Base-by-base conservation (phyloP, 2,113 vertebrate species). In the Sphaerodactylus townsendi region DNA sequence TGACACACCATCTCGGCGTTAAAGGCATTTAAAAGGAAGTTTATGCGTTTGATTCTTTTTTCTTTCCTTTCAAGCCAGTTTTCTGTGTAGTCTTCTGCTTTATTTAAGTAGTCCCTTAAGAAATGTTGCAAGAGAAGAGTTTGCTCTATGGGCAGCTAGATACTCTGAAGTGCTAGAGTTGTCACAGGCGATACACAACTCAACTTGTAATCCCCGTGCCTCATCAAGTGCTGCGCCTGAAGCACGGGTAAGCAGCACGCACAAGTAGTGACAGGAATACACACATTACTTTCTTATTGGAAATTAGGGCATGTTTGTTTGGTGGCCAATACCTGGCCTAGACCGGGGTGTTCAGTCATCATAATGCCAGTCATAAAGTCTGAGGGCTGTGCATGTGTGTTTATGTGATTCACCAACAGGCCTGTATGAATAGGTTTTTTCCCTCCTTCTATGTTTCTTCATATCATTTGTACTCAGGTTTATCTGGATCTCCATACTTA, bases 121-220 rank as follows among this genome's bases (percentile, higher is more conserved):
- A 81, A 50, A 83, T 87, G 93, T 93, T 95, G 83, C 80, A 87
- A 87, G 80, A 37, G 83, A 90, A 84, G 3, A 86, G 75, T 23
- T 82, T 93, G 92, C 90, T 91, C 86, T 92, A 91, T 90, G 90
- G 94, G 86, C 90, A 74, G 62, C 92, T 91, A 94, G 84, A 90
- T 82, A 86, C 91, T 94, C 85, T 90, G 88, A 89, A 89, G 81
- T 88, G 92, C 93, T 33, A 87, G 90, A 86, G 86, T 75, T 87
- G 74, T 94, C 93, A 87, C 71, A 1, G 17, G 78, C 88, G 80
- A 82, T 85, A 39, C 35, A 19, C 87, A 92, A 39, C 15, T 53
- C 87, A 92, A 39, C 15, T 53, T 59, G 37, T 86, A 86, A 91
- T 92, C 92, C 93, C 92, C 41, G 0, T 94, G 94, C 92, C 88